Base-by-base conservation (phyloP, 2,888 invertebrate species). In the Auanema sp. region DNA sequence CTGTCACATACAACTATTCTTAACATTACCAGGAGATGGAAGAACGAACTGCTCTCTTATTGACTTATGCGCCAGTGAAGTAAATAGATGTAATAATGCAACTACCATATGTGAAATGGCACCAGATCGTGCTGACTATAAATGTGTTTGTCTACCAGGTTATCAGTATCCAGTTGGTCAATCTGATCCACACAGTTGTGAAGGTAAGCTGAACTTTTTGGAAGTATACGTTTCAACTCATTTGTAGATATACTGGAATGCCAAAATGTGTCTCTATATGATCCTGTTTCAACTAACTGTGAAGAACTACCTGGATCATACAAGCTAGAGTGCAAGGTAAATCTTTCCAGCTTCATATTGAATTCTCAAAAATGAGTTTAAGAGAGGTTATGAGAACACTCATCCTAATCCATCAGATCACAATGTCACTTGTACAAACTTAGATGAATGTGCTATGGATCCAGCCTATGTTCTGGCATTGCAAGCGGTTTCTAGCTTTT, bases 211-310 rank as follows among this genome's bases (percentile, higher is more conserved):
- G n/a, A 12, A 43, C 43, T 43, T 43, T 43, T 11, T 43, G 43
- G 43, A 12, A 11, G 12, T 12, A 43, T 43, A 43, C 43, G n/a
- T 43, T 12, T 43, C 12, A 43, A 43, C 43, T 43, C 14, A 43
- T 43, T 58, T 58, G 49, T 43, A 44, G 62, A 62, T 25, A 62
- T 51, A 10, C 21, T 57, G 16, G 62, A 62, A 44, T 62, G 62
- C 23, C n/a, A 25, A 4, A 33, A 62, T 4, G 21, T 4, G 5
- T n/a, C 51, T 1, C 8, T 25, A 1, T 62, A 42, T 23, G 62
- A 62, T 24, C 12, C 6, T 14, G 18, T 12, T 14, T 49, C 50
- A 3, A 57, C 57, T 11, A 18, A 16, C 1, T 62, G 62, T 43
- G 52, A n/a, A 24, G 52, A 62, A 16, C 47, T 16, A 14, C 12